phyloP scores from a whole-genome alignment of 2,113 vertebrate genomes.

The Notarius lentiginosus region DNA sequence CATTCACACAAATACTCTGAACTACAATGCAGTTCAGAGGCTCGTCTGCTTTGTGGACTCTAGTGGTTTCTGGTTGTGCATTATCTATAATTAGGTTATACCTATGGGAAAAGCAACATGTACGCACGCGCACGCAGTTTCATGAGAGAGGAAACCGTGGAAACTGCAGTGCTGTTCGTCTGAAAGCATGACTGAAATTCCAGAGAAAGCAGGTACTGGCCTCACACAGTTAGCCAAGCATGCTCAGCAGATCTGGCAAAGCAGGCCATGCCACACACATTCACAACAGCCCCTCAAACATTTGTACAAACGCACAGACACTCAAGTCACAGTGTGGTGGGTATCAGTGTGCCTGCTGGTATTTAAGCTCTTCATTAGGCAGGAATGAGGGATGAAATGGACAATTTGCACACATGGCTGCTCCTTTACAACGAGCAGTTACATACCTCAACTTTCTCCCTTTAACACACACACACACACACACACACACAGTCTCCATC shows the following conservation, averaged over 20 bases:
- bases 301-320: not conserved
- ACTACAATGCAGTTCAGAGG: not conserved
- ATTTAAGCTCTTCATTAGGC: slow-evolving; percentile 21
- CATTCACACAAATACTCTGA: not conserved
- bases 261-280: not conserved
- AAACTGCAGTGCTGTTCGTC: not conserved
- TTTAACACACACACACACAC: not conserved
- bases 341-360: not conserved
- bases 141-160: not conserved
- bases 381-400: slow-evolving; percentile 10
- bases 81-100: not conserved
- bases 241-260: not conserved
- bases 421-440: not conserved
- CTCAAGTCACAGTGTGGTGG: not conserved
- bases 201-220: not conserved
- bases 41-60: not conserved
- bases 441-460: not conserved
- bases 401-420: slow-evolving; percentile 22
- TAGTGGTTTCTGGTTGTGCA: not conserved
- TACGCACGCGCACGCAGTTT: not conserved
- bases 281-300: not conserved
- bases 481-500: not conserved
- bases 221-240: not conserved
- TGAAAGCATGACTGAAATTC: not conserved
- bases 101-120: not conserved